These are phyloP conservation scores for Hystrix cristata DNA, from an alignment of 2,113 vertebrate species.

Conservation along the genomic window DNA sequence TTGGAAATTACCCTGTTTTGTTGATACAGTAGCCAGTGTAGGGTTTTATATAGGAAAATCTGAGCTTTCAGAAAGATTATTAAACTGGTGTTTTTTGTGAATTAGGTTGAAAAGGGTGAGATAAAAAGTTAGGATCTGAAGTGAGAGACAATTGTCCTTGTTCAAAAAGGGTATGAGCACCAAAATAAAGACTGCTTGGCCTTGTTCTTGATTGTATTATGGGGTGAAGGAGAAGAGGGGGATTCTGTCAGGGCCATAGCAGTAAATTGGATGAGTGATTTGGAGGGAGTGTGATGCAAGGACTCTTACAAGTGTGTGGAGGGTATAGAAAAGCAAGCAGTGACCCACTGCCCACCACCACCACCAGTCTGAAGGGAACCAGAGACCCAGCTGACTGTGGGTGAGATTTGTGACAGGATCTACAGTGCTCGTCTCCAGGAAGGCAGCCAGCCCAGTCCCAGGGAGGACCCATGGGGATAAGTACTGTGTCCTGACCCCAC, in stretches of 20 bases:
- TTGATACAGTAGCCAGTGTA: background rate
- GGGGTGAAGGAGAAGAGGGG: background rate
- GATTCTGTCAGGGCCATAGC: background rate
- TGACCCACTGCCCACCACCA: background rate
- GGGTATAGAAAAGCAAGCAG: background rate
- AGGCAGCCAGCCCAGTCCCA: background rate
- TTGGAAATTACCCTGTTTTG: background rate
- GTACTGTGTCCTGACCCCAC: background rate
- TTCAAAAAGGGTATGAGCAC: slow-evolving; percentile 14
- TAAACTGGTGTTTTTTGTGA: background rate
- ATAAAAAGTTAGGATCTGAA: background rate
- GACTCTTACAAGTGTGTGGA: background rate
- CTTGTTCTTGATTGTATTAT: background rate
- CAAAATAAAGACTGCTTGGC: background rate
- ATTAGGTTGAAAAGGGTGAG: background rate
- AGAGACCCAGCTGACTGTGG: background rate
- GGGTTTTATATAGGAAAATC: background rate
- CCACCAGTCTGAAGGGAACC: background rate
- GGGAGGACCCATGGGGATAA: background rate
- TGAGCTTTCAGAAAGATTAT: background rate
- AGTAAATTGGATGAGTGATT: background rate
- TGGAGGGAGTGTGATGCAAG: background rate
- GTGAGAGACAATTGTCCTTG: background rate
- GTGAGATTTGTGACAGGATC: background rate
- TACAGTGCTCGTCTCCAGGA: background rate